Evolutionary conservation across 37 sponge, comb jelly and placozoan species (phyloP), one percentile per base, ranked within the genome.

Genomic region (Cladorhizidae sp.): DNA sequence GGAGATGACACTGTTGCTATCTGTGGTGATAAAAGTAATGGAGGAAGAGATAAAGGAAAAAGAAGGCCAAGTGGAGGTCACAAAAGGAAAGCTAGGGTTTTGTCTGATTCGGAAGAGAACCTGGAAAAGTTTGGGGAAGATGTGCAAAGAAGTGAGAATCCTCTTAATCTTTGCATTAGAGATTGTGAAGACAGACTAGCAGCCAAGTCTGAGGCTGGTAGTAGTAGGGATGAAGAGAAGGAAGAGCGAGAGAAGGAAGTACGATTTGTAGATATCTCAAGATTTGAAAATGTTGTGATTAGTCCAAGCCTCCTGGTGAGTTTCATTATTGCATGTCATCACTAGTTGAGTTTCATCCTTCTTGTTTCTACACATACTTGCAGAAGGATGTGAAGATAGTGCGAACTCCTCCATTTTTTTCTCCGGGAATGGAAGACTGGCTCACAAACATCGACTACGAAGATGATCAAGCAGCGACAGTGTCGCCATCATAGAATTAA

Each of bases 381-480:
- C 56, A 76, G 81, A 51, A 64, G 45, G 31, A 11, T 70, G 41
- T 87, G 32, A 42, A 87, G 42, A 26, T 81, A 1, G 15, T 65
- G 38, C 42, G 39, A 8, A 80, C 82, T 35, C 76, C 87, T 45
- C 58, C 72, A 0, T 59, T 62, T 68, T 87, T 78, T 45, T 79
- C 83, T 49, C 78, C 86, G 25, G 92, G 87, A 3, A 83, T 91
- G 88, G 88, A 87, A 14, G 92, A 86, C 45, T 91, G 88, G 88
- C 21, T 87, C 36, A 74, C 56, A 26, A 56, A 51, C n/a, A 74
- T 74, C 1, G 74, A 74, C 20, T 51, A 74, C 49, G 74, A 74
- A 32, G 67, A 65, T 31, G 36, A 12, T 12, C 17, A 65, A 65
- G 2, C 49, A 45, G n/a, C n/a, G n/a, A n/a, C n/a, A n/a, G n/a